Conservation (phyloP, 2,113 vertebrate species). For the Galbula dea region DNA sequence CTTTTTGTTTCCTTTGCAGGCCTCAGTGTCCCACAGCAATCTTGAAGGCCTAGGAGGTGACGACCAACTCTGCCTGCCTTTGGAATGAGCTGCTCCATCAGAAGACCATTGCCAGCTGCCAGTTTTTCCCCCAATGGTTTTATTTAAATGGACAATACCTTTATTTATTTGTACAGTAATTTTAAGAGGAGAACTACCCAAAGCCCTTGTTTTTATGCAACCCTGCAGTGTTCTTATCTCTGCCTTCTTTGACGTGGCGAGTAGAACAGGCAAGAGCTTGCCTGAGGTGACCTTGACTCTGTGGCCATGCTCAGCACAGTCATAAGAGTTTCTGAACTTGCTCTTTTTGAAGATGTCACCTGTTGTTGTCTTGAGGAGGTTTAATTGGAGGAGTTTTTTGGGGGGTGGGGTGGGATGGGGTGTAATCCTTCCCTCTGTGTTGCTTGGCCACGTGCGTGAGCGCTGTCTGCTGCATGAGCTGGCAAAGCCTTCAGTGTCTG, state of each 20-base stretch:
- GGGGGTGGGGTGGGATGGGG: background rate
- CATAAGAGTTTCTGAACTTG: background rate
- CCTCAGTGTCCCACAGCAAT: fast-evolving
- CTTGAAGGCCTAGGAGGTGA: background rate
- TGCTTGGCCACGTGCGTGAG: background rate
- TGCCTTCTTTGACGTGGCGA: fast-evolving
- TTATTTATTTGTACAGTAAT: slow-evolving; percentile 58
- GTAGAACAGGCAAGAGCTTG: background rate
- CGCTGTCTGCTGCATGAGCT: background rate
- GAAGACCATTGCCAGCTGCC: background rate
- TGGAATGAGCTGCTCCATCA: fast-evolving
- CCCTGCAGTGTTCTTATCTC: background rate
- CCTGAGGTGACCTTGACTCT: background rate
- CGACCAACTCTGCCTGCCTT: background rate
- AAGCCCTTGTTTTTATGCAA: background rate
- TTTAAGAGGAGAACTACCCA: background rate
- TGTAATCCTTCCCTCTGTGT: background rate
- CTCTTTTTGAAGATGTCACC: background rate
- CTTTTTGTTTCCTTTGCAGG: background rate
- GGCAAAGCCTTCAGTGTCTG: background rate
- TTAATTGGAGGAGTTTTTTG: background rate
- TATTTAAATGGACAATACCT: background rate
- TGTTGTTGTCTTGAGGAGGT: background rate
- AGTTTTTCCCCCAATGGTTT: background rate
- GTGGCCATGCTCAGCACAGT: fast-evolving